Base-by-base conservation (phyloP, 2,888 invertebrate species). In the Ceraclea dissimilis region DNA sequence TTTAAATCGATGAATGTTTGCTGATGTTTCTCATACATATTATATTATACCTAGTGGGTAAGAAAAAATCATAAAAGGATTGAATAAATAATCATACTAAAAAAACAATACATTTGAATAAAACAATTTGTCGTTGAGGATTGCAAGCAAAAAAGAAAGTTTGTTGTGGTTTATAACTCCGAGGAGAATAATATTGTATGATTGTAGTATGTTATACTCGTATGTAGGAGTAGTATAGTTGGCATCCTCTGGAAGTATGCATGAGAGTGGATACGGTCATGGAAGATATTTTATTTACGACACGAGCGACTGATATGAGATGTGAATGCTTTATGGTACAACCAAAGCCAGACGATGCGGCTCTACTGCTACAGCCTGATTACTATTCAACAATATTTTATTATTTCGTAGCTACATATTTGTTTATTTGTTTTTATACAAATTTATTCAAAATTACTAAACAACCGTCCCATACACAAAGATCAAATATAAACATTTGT, bases 261-360 rank as follows among this genome's bases (percentile, higher is more conserved):
- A 31, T 11, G 31, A 31, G 16, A 4, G 13, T 39, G 39, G 13
- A 39, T 39, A 13, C 39, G 39, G 39, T 20, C 43, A 16, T 49
- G 44, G 51, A 44, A 58, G 54, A 58, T 58, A 54, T 58, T n/a
- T 58, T 58, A 58, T 58, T 58, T 58, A 54, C 58, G 54, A 58
- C 58, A 51, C 53, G 51, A 54, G 58, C 54, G 55, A 48, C 58
- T 58, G 58, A 58, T 58, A 58, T 58, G 58, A 58, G 57, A 58
- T 54, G 57, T 34, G 49, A 46, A 51, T 58, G 55, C 49, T 58
- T 58, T 54, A 58, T 54, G 51, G 39, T 19, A 51, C 54, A 51
- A 46, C 51, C 33, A 18, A 51, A 48, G 51, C 48, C 49, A 58
- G 58, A 58, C 58, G 52, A n/a, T 51, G 17, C 50, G 58, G 58